A percentile compares a stretch with the other conserved stretches of the same genome.
Conservation (phyloP, 1,140 invertebrate species). For the Gonatopus flavifemur region DNA sequence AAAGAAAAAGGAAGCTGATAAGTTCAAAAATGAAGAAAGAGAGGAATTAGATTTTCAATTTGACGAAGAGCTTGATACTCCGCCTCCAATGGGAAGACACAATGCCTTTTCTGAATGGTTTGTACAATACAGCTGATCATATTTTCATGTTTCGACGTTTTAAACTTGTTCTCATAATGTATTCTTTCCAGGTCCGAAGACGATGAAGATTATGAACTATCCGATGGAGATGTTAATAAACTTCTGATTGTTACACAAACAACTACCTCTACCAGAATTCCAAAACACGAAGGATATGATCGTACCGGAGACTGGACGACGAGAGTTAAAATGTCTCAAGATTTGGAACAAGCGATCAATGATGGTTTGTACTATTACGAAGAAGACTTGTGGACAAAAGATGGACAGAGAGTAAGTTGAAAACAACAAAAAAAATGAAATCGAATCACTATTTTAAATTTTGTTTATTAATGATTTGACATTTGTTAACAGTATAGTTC, state of each 20-base stretch:
- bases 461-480: background rate
- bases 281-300: conserved; percentile 87
- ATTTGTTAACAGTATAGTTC: conserved; percentile 43
- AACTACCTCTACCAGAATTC: conserved; percentile 54
- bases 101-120: conserved; percentile 82
- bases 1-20: conserved; percentile 46
- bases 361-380: conserved; percentile 95
- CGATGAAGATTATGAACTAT: conserved; percentile 85
- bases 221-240: conserved; percentile 92
- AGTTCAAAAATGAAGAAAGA: conserved; percentile 61
- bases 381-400: conserved; percentile 78
- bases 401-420: conserved; percentile 46
- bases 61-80: conserved; percentile 88
- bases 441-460: background rate
- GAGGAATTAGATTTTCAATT: conserved; percentile 96
- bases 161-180: background rate
- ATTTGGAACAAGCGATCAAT: conserved; percentile 91
- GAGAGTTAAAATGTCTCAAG: conserved; percentile 89
- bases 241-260: conserved; percentile 94
- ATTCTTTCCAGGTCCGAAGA: conserved; percentile 65
- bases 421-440: background rate
- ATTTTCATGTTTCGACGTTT: background rate
- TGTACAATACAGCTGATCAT: conserved; percentile 12
- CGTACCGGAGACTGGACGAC: conserved; percentile 83
- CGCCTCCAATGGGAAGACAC: conserved; percentile 69